Percentiles rank a stretch among this genome's conserved stretches.
Evolutionary conservation across 2,888 invertebrate species (phyloP).

Genomic region (Lasioglossum oenotherae): DNA sequence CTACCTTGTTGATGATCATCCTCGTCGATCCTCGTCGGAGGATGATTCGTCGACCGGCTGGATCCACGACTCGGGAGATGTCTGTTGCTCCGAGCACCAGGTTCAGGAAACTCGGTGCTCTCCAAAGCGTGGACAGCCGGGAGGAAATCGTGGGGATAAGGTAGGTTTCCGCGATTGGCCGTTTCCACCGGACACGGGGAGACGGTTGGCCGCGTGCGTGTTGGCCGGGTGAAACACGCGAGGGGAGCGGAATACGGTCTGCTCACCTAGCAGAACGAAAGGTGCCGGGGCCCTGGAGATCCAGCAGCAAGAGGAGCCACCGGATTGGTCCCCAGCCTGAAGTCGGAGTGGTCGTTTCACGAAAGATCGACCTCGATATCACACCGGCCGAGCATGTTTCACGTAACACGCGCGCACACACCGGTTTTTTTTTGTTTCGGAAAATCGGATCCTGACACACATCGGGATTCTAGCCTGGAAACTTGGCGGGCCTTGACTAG

Average conservation of each 20-base stretch:
- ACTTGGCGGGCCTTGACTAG: neutral
- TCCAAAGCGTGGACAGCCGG: constrained; percentile 68
- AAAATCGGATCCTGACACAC: constrained; percentile 10
- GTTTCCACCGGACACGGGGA: constrained; percentile 73
- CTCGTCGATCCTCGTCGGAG: constrained; percentile 31
- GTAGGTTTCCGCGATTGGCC: constrained; percentile 73
- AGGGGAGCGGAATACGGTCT: constrained; percentile 46
- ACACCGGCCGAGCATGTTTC: neutral
- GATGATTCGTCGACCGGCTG: constrained; percentile 19
- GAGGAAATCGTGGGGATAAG: constrained; percentile 56
- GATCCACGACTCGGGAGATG: constrained; percentile 32
- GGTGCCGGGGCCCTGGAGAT: constrained; percentile 38
- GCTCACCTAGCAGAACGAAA: constrained; percentile 63
- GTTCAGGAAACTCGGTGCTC: constrained; percentile 77
- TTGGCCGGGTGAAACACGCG: constrained; percentile 55
- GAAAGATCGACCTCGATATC: constrained; percentile 60
- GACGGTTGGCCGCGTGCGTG: constrained; percentile 71
- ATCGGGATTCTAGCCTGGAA: neutral
- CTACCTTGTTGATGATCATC: constrained; percentile 67
- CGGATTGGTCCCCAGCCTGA: constrained; percentile 42
- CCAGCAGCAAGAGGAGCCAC: constrained; percentile 40
- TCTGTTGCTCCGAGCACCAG: constrained; percentile 44
- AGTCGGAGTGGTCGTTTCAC: constrained; percentile 13
- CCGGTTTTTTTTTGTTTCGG: neutral
- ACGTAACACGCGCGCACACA: neutral